Conservation (phyloP, 2,888 invertebrate species). For the Cephonodes hylas region DNA sequence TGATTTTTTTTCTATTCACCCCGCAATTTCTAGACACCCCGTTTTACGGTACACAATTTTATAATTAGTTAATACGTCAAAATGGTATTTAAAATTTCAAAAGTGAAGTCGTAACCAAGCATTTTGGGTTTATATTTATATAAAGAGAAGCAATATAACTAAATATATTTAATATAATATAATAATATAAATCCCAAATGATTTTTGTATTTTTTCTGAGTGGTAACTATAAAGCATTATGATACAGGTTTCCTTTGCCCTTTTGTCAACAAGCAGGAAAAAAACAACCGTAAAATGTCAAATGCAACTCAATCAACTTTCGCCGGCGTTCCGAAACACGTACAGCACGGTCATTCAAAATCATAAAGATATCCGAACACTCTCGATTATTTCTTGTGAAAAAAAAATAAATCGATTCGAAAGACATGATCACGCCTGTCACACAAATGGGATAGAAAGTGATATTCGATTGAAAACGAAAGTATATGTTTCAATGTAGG, state of each 20-base stretch:
- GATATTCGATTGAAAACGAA: slow-evolving; percentile 36
- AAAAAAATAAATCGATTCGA: slow-evolving; percentile 31
- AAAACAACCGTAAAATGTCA: neutral
- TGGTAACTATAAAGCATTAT: neutral
- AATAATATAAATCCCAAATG: too few species aligned
- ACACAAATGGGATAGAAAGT: slow-evolving; percentile 29
- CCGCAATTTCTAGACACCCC: too few species aligned
- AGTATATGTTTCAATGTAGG: slow-evolving; percentile 19
- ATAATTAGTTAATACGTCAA: too few species aligned
- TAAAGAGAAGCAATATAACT: too few species aligned
- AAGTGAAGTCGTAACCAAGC: too few species aligned
- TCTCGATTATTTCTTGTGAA: slow-evolving; percentile 18
- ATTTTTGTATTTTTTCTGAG: too few species aligned
- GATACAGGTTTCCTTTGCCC: neutral
- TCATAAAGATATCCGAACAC: slow-evolving; percentile 15
- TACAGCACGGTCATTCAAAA: slow-evolving; percentile 18
- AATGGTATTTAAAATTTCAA: neutral
- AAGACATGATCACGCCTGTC: slow-evolving; percentile 25
- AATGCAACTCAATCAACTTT: slow-evolving; percentile 14
- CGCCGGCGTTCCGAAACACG: slow-evolving; percentile 28
- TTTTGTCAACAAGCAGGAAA: neutral
- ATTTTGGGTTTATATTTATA: too few species aligned
- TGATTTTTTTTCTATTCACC: too few species aligned
- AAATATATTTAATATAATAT: too few species aligned
- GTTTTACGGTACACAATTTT: too few species aligned